Base-by-base conservation (phyloP, 1,140 invertebrate species). In the Zaprionus taronus region DNA sequence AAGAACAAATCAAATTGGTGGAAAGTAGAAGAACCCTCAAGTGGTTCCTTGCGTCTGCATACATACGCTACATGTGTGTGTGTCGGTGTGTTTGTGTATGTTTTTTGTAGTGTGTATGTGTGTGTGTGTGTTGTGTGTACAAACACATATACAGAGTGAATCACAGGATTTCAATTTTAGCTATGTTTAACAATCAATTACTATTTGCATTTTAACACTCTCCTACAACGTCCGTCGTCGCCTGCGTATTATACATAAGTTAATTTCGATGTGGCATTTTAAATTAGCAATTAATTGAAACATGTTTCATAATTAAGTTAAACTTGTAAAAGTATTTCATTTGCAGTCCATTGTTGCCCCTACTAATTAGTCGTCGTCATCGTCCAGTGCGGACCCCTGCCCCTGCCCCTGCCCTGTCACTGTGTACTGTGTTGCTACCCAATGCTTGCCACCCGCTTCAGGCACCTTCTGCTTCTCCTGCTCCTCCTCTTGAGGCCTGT, bases 161-260 rank as follows among this genome's bases (percentile, higher is more conserved):
- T 90, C 85, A 90, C 85, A 90, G 85, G 82, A 90, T 90, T 85
- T 91, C 51, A 85, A 91, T 90, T 90, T 90, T 91, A 90, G 73
- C 82, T 91, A 85, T 80, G 68, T 90, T 82, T 85, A 89, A 89
- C 81, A 90, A 90, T 90, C 75, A 90, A 87, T 89, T 81, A 90
- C 76, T 80, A 81, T 85, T 85, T 89, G 64, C 79, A 74, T 81
- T 47, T 79, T 70, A 77, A 81, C 78, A 62, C 64, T 66, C 66
- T 34, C 47, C 49, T 51, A 51, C 71, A 41, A 26, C 26, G 38
- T 38, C 49, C 56, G 20, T 74, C 56, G 20, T 74, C 65, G 60
- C 75, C 63, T 77, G 67, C 70, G 78, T 51, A 64, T 80, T 79
- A 89, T 60, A 71, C 61, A 72, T 83, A 80, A 80, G 53, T 83